Percentiles rank a stretch among this genome's conserved stretches.
phyloP scores from a whole-genome alignment of 2,797 vertebrate genomes.

The Acropternis orthonyx region DNA sequence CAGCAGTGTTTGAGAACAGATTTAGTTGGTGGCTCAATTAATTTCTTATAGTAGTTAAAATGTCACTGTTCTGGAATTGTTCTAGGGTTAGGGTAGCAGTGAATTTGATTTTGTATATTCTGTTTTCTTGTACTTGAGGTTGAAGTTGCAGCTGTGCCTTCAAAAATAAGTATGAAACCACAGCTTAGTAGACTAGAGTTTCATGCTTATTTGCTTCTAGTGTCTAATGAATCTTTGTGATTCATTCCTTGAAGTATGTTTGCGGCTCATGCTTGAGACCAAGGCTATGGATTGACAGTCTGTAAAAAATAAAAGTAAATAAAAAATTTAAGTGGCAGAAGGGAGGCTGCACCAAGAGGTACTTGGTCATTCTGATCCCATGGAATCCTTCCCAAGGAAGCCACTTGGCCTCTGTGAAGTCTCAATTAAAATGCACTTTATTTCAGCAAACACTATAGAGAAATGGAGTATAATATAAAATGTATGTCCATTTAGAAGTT shows the following conservation, averaged over 20 bases:
- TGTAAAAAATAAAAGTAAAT: not conserved
- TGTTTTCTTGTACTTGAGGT: not conserved
- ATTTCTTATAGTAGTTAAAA: not conserved
- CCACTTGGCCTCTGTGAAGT: not conserved
- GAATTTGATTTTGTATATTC: not conserved
- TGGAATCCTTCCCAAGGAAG: no score
- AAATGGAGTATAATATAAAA: not conserved
- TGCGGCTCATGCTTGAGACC: not conserved
- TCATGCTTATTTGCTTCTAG: not conserved
- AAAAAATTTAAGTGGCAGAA: fast-evolving
- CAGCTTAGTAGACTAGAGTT: not conserved
- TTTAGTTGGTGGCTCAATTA: not conserved
- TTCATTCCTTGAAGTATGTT: not conserved
- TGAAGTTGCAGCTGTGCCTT: not conserved
- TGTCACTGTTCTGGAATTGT: not conserved
- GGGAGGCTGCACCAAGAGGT: not conserved
- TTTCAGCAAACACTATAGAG: not conserved
- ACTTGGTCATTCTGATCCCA: not conserved
- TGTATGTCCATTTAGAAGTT: not conserved
- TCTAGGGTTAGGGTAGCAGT: not conserved
- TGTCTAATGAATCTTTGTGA: not conserved
- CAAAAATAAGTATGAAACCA: not conserved
- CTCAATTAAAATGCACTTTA: not conserved
- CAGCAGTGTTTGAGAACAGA: not conserved
- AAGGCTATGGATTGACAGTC: not conserved